Conservation (phyloP, 2,797 vertebrate species). For the Characodon lateralis region DNA sequence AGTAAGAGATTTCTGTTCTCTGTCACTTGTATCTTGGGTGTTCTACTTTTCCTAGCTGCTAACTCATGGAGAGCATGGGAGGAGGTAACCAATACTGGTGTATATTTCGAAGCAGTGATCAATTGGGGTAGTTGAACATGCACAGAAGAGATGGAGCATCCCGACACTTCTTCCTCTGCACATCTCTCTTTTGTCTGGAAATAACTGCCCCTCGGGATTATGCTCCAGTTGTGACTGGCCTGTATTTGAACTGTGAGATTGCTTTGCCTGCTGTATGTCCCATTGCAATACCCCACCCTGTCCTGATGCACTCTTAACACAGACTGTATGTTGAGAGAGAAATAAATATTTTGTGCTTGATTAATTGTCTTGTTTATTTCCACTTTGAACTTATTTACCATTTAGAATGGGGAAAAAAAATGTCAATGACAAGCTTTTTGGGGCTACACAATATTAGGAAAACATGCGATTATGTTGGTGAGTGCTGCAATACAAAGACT, state of each 20-base stretch:
- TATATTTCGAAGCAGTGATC: slow-evolving; percentile 59
- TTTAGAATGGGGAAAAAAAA: not conserved
- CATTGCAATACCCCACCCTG: slow-evolving; percentile 79
- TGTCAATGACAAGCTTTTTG: not conserved
- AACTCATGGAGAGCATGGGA: slow-evolving; percentile 79
- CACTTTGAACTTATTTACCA: not conserved
- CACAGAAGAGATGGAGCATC: slow-evolving; percentile 23
- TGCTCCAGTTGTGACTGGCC: slow-evolving; percentile 64
- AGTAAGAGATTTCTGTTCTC: slow-evolving; percentile 93
- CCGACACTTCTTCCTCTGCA: slow-evolving; percentile 29
- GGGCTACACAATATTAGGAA: not conserved
- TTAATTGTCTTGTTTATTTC: slow-evolving; percentile 51
- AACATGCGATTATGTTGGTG: not conserved
- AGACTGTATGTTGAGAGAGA: slow-evolving; percentile 88
- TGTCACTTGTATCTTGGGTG: slow-evolving; percentile 81
- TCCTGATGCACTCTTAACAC: slow-evolving; percentile 84
- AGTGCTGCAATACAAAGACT: too few species aligned
- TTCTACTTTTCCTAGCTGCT: slow-evolving; percentile 77
- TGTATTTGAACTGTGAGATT: slow-evolving; percentile 79
- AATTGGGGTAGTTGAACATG: slow-evolving; percentile 50
- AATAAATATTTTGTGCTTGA: slow-evolving; percentile 98
- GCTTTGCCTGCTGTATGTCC: slow-evolving; percentile 84
- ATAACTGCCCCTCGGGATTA: slow-evolving; percentile 66
- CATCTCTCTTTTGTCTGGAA: slow-evolving; percentile 44
- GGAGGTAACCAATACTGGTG: slow-evolving; percentile 50